Evolutionary conservation across 2,888 invertebrate genomes (phyloP), one percentile per base, ranked within the genome.

Genomic region (Oxytorus armatus): DNA sequence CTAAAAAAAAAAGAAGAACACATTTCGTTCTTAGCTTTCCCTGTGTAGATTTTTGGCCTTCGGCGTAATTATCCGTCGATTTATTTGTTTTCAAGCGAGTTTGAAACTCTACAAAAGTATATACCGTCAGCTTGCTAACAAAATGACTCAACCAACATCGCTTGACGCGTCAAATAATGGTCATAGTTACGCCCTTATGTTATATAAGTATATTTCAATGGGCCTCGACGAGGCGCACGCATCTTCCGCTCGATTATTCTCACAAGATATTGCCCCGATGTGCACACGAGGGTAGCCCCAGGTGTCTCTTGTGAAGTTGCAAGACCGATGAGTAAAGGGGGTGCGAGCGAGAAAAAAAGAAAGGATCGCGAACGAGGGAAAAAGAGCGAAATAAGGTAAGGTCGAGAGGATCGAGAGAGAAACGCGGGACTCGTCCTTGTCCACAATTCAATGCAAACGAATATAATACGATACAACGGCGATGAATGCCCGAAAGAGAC

Each of bases 381-480:
- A 65, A 61, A 55, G 49, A 77, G 29, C 21, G 23, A 44, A 61
- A 63, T 51, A 14, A 36, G 44, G 47, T 21, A 47, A 29, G 77
- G 5, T 51, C 16, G 65, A 36, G 61, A 68, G 68, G 75, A 79
- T 51, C 57, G 29, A 82, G 51, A 66, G 36, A 69, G 65, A 44
- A 47, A 75, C 23, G 75, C 72, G 69, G 79, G 81, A 72, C 78
- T 79, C 74, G 76, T 82, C 80, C 72, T 80, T 80, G 77, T 75
- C 79, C 79, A n/a, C n/a, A 59, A 72, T 76, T 74, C 77, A 81
- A 78, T 84, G 66, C 66, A 36, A 74, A 79, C 65, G 82, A 59
- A 59, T 49, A 87, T 85, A 86, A 86, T 83, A 63, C 84, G 84
- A 86, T 86, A 88, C 87, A 88, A 85, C 82, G 81, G 75, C 82